Evolutionary conservation across 2,797 vertebrate species (phyloP).

Genomic region (Lacerta viridis): DNA sequence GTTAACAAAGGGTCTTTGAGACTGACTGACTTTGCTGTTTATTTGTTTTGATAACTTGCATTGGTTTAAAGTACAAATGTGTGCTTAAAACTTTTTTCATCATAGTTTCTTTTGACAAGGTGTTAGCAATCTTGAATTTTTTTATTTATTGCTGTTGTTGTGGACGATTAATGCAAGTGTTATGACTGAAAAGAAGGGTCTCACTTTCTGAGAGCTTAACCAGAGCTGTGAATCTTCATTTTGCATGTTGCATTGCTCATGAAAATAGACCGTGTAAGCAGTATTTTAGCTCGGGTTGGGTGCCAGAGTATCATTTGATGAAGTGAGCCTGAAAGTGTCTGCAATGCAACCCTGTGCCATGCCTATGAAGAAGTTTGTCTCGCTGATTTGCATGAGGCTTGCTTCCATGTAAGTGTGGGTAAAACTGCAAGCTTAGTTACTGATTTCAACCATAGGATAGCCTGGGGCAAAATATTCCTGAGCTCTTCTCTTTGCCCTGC

Average conservation of each 20-base stretch:
- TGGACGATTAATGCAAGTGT: too few species aligned
- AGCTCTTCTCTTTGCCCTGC: background rate
- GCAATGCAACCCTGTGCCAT: too few species aligned
- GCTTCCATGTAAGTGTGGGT: too few species aligned
- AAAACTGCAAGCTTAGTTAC: background rate
- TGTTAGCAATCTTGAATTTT: too few species aligned
- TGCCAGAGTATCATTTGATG: background rate
- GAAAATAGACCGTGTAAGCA: background rate
- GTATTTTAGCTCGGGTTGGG: background rate
- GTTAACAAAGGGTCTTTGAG: background rate
- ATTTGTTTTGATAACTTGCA: background rate
- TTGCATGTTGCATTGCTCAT: background rate
- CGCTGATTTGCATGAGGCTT: too few species aligned
- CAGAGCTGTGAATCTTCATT: background rate
- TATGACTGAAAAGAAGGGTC: background rate
- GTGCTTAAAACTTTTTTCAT: background rate
- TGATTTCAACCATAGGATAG: background rate
- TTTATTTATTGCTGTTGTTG: too few species aligned
- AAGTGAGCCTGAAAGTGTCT: background rate
- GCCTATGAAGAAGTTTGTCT: too few species aligned
- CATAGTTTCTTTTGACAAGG: background rate
- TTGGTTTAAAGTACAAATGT: background rate
- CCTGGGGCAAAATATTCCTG: too few species aligned
- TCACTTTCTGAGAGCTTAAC: background rate
- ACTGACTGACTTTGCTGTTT: background rate